These are phyloP conservation scores for Zaprionus taronus DNA, from an alignment of 1,140 invertebrate species.

Conservation along the genomic window DNA sequence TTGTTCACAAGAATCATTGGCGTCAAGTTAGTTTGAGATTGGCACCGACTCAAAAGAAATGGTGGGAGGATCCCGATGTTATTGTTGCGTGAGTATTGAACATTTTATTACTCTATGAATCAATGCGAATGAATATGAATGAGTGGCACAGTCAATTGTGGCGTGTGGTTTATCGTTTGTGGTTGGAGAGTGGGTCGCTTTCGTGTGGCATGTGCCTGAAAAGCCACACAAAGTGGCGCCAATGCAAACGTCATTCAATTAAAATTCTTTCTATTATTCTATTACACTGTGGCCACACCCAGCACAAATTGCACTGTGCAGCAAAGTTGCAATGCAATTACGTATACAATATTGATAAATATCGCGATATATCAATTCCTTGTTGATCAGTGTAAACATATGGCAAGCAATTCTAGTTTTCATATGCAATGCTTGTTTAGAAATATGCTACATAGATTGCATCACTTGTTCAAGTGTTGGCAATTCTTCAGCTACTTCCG, in stretches of 20 bases:
- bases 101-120: slow-evolving; percentile 14
- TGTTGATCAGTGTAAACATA: slow-evolving; percentile 11
- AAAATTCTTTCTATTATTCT: slow-evolving; percentile 45
- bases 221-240: slow-evolving; percentile 53
- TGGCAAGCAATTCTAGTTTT: slow-evolving; percentile 30
- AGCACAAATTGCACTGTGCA: not conserved
- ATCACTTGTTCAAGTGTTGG: slow-evolving; percentile 28
- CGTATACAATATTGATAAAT: no score
- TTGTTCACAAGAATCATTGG: slow-evolving; percentile 77
- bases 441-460: slow-evolving; percentile 41
- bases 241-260: slow-evolving; percentile 63
- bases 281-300: not conserved
- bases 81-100: slow-evolving; percentile 80
- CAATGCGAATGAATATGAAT: not conserved
- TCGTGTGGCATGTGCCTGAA: slow-evolving; percentile 22
- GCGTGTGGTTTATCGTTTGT: slow-evolving; percentile 19
- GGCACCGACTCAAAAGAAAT: slow-evolving; percentile 74
- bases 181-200: not conserved
- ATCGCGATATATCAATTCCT: not conserved
- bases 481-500: slow-evolving; percentile 10
- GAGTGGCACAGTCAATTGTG: not conserved
- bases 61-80: slow-evolving; percentile 83
- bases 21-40: slow-evolving; percentile 72
- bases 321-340: not conserved
- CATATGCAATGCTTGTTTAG: slow-evolving; percentile 13